phyloP scores from a whole-genome alignment of 2,113 vertebrate genomes.

The Carlito syrichta region DNA sequence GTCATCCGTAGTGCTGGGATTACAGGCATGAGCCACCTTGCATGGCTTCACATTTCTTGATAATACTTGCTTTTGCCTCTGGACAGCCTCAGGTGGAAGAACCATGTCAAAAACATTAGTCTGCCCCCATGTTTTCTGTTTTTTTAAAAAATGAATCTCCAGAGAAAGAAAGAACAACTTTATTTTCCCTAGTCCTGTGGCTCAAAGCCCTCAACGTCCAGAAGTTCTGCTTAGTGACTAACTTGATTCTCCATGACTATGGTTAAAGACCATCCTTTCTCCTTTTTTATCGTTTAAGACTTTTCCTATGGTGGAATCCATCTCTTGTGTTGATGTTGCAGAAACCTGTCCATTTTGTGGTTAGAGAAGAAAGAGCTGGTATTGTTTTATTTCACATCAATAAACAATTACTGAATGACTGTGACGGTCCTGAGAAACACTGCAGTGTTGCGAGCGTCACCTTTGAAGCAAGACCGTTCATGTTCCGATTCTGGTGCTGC shows the following conservation, averaged over 20 bases:
- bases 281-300: neutral
- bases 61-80: neutral
- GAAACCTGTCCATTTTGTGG: neutral
- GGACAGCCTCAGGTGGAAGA: neutral
- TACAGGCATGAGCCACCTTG: neutral
- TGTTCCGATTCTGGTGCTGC: neutral
- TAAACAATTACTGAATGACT: neutral
- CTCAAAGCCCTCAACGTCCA: neutral
- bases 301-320: neutral
- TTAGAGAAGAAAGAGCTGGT: neutral
- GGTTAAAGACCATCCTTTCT: neutral
- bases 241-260: neutral
- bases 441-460: neutral
- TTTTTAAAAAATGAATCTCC: neutral
- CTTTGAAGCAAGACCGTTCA: neutral
- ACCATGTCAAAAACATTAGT: neutral
- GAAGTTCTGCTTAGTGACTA: neutral
- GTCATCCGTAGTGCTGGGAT: neutral
- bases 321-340: neutral
- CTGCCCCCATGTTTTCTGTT: neutral
- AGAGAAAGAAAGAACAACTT: neutral
- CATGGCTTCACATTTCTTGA: neutral
- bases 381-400: neutral
- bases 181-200: neutral
- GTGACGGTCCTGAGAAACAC: neutral